Conservation (phyloP, 1,140 invertebrate species). For the Carcinoscorpius rotundicauda region DNA sequence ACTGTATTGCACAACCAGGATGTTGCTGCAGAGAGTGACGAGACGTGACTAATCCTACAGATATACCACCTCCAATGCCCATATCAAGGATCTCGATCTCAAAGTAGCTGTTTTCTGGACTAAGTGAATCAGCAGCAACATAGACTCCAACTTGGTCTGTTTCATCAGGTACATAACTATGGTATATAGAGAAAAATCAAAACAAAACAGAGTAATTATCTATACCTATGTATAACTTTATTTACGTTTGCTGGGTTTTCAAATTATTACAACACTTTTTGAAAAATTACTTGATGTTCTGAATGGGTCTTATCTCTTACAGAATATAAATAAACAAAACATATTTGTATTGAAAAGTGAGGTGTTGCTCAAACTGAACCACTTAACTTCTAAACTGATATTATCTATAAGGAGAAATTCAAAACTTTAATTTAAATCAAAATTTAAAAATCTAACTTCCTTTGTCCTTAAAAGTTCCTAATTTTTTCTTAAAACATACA, state of each 20-base stretch:
- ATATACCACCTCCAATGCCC: constrained; percentile 30
- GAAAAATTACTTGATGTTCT: background rate
- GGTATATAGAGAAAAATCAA: constrained; percentile 15
- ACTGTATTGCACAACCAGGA: constrained; percentile 36
- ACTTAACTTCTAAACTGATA: background rate
- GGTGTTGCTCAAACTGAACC: background rate
- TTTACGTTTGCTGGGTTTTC: background rate
- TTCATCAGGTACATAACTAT: constrained; percentile 31
- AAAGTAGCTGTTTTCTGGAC: constrained; percentile 35
- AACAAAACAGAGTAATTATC: constrained; percentile 2
- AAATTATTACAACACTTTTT: constrained; percentile 6
- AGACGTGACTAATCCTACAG: constrained; percentile 35
- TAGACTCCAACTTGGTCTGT: constrained; percentile 33
- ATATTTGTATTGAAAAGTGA: background rate
- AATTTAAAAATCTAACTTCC: too few species aligned
- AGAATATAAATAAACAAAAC: background rate
- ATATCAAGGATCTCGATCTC: constrained; percentile 37
- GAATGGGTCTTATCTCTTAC: background rate
- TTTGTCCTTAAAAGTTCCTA: too few species aligned
- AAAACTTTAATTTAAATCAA: background rate
- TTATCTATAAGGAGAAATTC: background rate
- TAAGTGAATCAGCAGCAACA: constrained; percentile 31
- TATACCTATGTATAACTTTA: background rate
- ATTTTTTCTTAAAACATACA: too few species aligned
- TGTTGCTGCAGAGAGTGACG: constrained; percentile 35